Evolutionary conservation across 1,140 invertebrate species (phyloP).

Genomic region (Cydia splendana): DNA sequence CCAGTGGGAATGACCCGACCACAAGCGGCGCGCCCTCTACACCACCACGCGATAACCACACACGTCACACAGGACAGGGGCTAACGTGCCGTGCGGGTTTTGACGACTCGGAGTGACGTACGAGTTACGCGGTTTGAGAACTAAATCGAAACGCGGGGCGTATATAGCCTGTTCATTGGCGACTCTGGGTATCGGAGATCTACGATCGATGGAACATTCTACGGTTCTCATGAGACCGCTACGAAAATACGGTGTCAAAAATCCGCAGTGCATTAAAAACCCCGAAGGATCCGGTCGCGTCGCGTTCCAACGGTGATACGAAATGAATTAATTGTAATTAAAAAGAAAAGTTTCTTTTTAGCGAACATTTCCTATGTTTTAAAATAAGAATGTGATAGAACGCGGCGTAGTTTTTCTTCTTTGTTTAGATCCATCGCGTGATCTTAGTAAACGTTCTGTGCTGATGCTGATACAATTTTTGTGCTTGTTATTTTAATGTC

Average conservation of each 20-base stretch:
- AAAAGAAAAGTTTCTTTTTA: not conserved
- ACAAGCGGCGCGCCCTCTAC: constrained; percentile 59
- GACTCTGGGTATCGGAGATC: not conserved
- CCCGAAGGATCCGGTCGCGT: not conserved
- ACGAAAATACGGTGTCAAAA: not conserved
- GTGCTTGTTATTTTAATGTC: not conserved
- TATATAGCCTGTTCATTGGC: not conserved
- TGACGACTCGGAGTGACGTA: not conserved
- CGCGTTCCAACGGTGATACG: not conserved
- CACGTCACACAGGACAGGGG: not conserved
- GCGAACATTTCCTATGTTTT: not conserved
- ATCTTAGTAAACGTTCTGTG: constrained; percentile 11
- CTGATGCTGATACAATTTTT: not conserved
- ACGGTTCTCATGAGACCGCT: too few species aligned
- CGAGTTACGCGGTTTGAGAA: too few species aligned
- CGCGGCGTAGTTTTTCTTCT: not conserved
- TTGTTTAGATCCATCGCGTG: not conserved
- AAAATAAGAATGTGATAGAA: not conserved
- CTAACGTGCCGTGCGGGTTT: not conserved
- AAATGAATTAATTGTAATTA: not conserved
- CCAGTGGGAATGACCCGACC: constrained; percentile 93
- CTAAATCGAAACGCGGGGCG: not conserved
- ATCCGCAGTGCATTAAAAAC: not conserved
- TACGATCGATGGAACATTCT: not conserved
- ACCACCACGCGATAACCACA: constrained; percentile 52